These are phyloP conservation scores for Acanthurus lineatus DNA, from an alignment of 2,797 vertebrate genomes.

Conservation along the genomic window DNA sequence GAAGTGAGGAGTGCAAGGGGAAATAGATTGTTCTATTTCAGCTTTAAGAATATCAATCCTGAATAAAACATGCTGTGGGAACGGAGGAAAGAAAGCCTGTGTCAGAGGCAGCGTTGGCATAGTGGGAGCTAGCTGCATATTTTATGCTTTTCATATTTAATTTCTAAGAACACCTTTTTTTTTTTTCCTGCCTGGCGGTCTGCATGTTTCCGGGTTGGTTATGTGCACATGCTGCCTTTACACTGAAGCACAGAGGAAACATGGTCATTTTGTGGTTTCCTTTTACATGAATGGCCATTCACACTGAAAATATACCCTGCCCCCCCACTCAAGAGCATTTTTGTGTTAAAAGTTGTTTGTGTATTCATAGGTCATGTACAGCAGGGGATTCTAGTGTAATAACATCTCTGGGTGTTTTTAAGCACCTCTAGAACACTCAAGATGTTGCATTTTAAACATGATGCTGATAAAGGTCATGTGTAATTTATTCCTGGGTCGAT, in stretches of 20 bases:
- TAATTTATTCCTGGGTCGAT: constrained; percentile 63
- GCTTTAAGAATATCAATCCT: constrained; percentile 82
- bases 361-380: constrained; percentile 55
- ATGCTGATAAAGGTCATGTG: constrained; percentile 52
- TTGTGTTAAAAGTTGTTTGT: constrained; percentile 72
- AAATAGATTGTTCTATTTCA: constrained; percentile 84
- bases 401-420: constrained; percentile 43
- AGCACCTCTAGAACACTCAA: constrained; percentile 7
- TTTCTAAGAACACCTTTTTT: constrained; percentile 83
- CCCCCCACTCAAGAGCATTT: constrained; percentile 63
- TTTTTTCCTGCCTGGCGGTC: constrained; percentile 26
- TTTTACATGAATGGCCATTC: constrained; percentile 78
- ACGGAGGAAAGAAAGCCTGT: constrained; percentile 69
- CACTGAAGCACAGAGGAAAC: constrained; percentile 66
- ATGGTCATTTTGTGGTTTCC: constrained; percentile 76
- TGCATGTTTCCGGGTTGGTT: constrained; percentile 61
- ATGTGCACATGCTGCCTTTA: constrained; percentile 50
- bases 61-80: constrained; percentile 83
- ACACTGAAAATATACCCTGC: constrained; percentile 62
- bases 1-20: constrained; percentile 74
- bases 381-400: constrained; percentile 34
- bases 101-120: constrained; percentile 70
- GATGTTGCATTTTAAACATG: constrained; percentile 44
- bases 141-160: constrained; percentile 83
- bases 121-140: constrained; percentile 78